A percentile compares a stretch with the other conserved stretches of the same genome.
Conservation (phyloP, 2,888 invertebrate genomes). For the Alsophila aescularia region DNA sequence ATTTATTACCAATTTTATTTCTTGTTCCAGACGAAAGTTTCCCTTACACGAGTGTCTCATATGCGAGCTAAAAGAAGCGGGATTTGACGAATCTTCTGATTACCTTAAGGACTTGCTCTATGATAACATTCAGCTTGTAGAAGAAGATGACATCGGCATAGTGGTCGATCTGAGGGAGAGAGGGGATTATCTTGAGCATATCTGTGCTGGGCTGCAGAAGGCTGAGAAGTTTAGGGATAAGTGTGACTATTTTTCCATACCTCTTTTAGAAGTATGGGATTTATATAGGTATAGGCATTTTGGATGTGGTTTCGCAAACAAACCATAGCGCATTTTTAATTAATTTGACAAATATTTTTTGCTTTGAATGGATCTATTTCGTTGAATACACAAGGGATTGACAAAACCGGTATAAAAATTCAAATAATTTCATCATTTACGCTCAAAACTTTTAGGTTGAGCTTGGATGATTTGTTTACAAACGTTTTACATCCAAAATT, state of each 20-base stretch:
- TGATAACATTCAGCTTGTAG: conserved; percentile 78
- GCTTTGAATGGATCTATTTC: too few species aligned
- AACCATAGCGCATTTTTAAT: too few species aligned
- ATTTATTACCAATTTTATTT: background rate
- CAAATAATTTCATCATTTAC: too few species aligned
- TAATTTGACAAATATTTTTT: too few species aligned
- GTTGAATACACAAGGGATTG: too few species aligned
- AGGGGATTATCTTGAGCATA: conserved; percentile 64
- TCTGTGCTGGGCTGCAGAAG: conserved; percentile 57
- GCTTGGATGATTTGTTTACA: too few species aligned
- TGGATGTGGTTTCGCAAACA: too few species aligned
- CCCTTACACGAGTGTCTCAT: conserved; percentile 83
- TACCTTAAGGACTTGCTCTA: conserved; percentile 83
- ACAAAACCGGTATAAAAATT: too few species aligned
- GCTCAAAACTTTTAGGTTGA: too few species aligned
- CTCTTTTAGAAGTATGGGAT: background rate
- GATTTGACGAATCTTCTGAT: conserved; percentile 72
- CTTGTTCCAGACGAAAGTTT: conserved; percentile 69
- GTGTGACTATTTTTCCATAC: conserved; percentile 46
- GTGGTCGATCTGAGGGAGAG: conserved; percentile 69
- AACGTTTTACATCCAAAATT: too few species aligned
- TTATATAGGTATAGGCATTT: too few species aligned
- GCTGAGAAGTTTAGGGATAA: conserved; percentile 69
- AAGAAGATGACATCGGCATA: conserved; percentile 80
- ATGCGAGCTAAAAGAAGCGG: conserved; percentile 80